Conservation (phyloP, 2,888 invertebrate species). For the Nemurella pictetii region DNA sequence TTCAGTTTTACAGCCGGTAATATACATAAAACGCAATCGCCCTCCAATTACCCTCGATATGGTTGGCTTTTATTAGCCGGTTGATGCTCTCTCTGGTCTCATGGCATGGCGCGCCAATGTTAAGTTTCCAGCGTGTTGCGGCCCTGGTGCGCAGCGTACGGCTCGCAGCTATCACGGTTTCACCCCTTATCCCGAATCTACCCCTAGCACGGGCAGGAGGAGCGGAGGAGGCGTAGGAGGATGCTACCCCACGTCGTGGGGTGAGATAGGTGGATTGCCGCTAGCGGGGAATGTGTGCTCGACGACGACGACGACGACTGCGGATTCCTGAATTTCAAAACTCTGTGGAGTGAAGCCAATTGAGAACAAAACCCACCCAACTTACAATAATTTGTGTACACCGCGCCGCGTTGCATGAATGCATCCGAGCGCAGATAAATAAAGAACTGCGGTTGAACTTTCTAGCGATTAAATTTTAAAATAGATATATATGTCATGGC, state of each 20-base stretch:
- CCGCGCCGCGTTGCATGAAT: not conserved
- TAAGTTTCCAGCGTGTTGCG: not conserved
- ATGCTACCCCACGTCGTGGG: not conserved
- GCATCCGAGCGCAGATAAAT: not conserved
- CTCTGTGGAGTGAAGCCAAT: not conserved
- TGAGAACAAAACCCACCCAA: not conserved
- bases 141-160: not conserved
- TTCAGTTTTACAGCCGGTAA: slow-evolving; percentile 15
- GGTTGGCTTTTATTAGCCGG: slow-evolving; percentile 12
- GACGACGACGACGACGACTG: not conserved
- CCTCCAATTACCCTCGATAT: slow-evolving; percentile 11
- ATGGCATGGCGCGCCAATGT: not conserved
- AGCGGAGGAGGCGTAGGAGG: not conserved
- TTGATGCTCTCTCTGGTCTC: not conserved
- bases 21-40: slow-evolving; percentile 26
- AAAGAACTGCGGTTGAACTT: not conserved
- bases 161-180: not conserved
- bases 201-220: not conserved
- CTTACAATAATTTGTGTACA: not conserved
- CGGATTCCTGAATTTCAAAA: not conserved
- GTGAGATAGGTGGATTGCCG: not conserved
- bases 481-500: too few species aligned
- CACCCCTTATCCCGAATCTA: not conserved
- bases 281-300: not conserved
- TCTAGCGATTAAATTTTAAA: not conserved